Evolutionary conservation across 2,113 vertebrate species (phyloP), one percentile per base, ranked within the genome.

Genomic region (Papio anubis): DNA sequence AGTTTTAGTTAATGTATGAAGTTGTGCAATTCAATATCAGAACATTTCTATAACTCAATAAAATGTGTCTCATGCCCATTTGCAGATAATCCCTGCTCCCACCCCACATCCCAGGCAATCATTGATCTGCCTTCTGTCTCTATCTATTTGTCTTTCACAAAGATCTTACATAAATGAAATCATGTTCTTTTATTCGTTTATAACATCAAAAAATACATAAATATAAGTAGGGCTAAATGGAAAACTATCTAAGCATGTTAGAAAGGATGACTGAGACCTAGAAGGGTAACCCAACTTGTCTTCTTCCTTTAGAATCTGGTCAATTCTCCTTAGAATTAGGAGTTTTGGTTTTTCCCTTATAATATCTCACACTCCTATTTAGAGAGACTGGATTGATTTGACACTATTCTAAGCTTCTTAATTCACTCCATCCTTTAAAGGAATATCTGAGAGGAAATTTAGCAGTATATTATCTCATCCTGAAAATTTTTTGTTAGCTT

Each of bases 1-100:
- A 35, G 50, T 96, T 93, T 90, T 94, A 83, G 25, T 57, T 84
- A 86, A 94, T 59, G 23, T 86, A 50, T 40, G n/a, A 80, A 94
- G 16, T 70, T 73, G 55, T 76, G 0, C 23, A 87, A 38, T 21
- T 17, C 11, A 64, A 52, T 92, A 35, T 90, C 55, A 96, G 32
- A 83, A 55, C 16, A 66, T 38, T 91, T 68, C 20, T 75, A 1
- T 48, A 85, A 68, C 21, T n/a, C 8, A 35, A 43, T 8, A 17
- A 75, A 50, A 17, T 1, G 78, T 94, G 20, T 52, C 6, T 70
- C 25, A 61, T 38, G 32, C 25, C 7, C n/a, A 43, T 89, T 43
- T 75, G 5, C 2, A 93, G 57, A 83, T 61, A 50, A 57, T 59
- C 7, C 21, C 43, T 70, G 35, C 13, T 70, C 20, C 23, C 30